Evolutionary conservation across 2,888 invertebrate genomes (phyloP).

Genomic region (Bimastos eiseni): DNA sequence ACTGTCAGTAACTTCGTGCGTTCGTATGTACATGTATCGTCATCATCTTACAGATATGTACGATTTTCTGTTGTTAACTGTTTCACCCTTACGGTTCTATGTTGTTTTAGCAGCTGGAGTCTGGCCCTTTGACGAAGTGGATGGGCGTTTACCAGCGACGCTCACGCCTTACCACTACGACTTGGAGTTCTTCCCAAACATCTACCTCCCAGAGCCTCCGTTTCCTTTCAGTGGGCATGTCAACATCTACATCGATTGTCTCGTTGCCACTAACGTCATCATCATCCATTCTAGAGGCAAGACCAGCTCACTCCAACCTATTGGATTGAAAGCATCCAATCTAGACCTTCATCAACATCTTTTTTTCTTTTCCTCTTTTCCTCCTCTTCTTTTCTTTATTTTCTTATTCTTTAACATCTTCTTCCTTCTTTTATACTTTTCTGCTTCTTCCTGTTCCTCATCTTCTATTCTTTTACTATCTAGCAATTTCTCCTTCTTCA

Average conservation of each 20-base stretch:
- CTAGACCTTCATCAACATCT: no score
- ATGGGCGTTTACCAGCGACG: conserved; percentile 32
- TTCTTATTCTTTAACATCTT: not conserved
- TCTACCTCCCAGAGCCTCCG: conserved; percentile 31
- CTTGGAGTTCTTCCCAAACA: conserved; percentile 33
- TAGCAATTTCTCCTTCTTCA: no score
- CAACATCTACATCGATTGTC: conserved; percentile 31
- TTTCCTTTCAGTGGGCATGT: conserved; percentile 34
- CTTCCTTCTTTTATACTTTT: not conserved
- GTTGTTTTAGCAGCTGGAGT: not conserved
- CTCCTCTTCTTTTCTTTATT: not conserved
- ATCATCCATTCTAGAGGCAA: conserved; percentile 21
- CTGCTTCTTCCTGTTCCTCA: not conserved
- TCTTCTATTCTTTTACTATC: no score
- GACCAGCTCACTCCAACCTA: no score
- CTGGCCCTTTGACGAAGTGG: not conserved
- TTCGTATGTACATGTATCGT: no score
- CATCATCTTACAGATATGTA: no score
- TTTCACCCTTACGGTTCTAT: not conserved
- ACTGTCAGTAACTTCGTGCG: no score
- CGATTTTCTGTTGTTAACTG: no score
- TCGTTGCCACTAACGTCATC: conserved; percentile 31
- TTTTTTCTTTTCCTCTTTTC: no score
- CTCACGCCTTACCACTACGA: conserved; percentile 36
- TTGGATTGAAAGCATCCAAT: no score